phyloP scores from a whole-genome alignment of 2,113 vertebrate species.

The Hippoglossus stenolepis region DNA sequence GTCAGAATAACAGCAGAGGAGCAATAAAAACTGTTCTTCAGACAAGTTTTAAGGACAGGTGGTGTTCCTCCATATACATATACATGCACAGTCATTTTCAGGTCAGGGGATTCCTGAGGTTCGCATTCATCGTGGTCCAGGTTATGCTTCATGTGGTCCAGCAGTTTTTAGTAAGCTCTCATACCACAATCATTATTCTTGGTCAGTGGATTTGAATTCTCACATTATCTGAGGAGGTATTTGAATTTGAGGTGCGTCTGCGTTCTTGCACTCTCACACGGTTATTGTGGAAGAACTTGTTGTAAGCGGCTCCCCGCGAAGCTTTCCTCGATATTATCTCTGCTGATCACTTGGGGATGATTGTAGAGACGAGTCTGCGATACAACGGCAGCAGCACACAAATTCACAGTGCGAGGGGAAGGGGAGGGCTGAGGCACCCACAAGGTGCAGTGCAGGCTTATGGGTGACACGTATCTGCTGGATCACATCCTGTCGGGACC shows the following conservation, averaged over 20 bases:
- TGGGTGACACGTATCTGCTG: conserved; percentile 49
- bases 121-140: too few relatives aligned
- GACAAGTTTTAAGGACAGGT: not conserved
- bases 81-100: not conserved
- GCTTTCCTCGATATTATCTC: conserved; percentile 53
- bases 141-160: conserved; percentile 45
- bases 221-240: conserved; percentile 57
- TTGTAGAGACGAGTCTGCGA: conserved; percentile 45
- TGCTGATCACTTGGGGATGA: conserved; percentile 64
- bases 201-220: conserved; percentile 60
- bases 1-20: not conserved
- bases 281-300: conserved; percentile 9
- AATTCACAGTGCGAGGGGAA: conserved; percentile 30
- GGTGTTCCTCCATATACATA: too few relatives aligned
- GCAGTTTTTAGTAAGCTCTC: conserved; percentile 56
- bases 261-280: conserved; percentile 61
- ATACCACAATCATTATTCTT: conserved; percentile 59
- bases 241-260: conserved; percentile 56
- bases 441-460: not conserved
- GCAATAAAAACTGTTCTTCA: not conserved
- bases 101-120: conserved; percentile 4
- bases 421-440: conserved; percentile 6
- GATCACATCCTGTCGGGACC: conserved; percentile 40
- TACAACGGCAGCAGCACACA: conserved; percentile 34
- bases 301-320: conserved; percentile 49